Base-by-base conservation (phyloP, 2,888 invertebrate species). In the Carpatolechia fugitivella region DNA sequence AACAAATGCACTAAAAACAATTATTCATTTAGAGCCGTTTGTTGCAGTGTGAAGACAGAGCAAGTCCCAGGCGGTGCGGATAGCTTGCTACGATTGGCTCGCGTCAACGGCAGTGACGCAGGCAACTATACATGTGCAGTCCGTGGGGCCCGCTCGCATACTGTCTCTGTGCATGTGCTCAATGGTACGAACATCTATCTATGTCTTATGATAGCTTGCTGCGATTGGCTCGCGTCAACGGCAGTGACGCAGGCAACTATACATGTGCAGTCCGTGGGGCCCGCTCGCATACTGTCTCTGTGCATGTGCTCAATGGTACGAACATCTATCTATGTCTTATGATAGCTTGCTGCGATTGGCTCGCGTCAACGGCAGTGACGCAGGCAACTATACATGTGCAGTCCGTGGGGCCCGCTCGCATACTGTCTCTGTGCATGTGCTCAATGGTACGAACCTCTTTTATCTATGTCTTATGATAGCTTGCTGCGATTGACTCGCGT, bases 81-180 rank as follows among this genome's bases (percentile, higher is more conserved):
- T 67, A 91, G 91, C 55, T 78, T 91, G 59, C 78, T 91, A 1
- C 74, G 90, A 1, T 74, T 91, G 47, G 86, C 87, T 1, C 72
- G 88, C 0, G 88, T 91, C 10, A 89, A 90, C 68, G 82, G 87
- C 67, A 88, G 85, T 18, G 93, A 94, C 69, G 93, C 93, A 29
- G 94, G 94, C 6, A 94, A 94, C 81, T 94, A 94, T 79, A 94
- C 94, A 13, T 94, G 94, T 68, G 92, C 92, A 0, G 94, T 94
- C 18, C 91, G 92, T 6, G 93, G 94, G 38, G 93, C 93, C 11
- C 88, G 92, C 24, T 91, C 93, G 0, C 93, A 94, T 63, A 92
- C 92, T 10, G 93, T 94, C 31, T 91, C 93, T 41, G 94, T 94
- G 38, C 94, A 94, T 70, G 94, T 94, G 16, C 91, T 94, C 52